Evolutionary conservation across 2,888 invertebrate genomes (phyloP).

Genomic region (Lepidochrysops patricia): DNA sequence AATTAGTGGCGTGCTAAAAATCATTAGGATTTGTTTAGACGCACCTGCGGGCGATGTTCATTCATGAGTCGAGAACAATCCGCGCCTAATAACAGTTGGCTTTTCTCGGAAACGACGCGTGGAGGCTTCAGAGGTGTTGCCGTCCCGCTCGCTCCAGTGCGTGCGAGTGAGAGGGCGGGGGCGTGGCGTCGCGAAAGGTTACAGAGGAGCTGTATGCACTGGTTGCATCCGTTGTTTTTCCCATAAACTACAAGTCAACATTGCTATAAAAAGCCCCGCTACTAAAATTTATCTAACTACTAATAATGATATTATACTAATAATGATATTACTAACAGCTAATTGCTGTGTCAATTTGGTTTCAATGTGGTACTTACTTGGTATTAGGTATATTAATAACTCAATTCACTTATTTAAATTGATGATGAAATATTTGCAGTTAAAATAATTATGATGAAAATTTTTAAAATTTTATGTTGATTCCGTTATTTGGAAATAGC

Average conservation of each 20-base stretch:
- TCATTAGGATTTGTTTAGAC: conserved; percentile 43
- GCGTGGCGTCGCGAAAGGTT: conserved; percentile 52
- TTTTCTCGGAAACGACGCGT: conserved; percentile 62
- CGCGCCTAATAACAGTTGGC: conserved; percentile 69
- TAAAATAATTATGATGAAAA: too few relatives aligned
- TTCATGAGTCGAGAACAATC: conserved; percentile 70
- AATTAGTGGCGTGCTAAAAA: conserved; percentile 65
- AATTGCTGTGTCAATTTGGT: too few relatives aligned
- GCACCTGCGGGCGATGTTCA: conserved; percentile 68
- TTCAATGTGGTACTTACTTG: too few relatives aligned
- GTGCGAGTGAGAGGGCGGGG: conserved; percentile 60
- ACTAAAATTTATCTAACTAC: too few relatives aligned
- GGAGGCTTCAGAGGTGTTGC: conserved; percentile 59
- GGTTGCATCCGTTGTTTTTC: conserved; percentile 45
- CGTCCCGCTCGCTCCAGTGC: conserved; percentile 46
- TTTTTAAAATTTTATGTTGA: not conserved
- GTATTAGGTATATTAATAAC: too few relatives aligned
- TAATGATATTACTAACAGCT: too few relatives aligned
- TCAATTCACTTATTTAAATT: too few relatives aligned
- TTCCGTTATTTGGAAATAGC: too few relatives aligned
- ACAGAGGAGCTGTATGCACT: conserved; percentile 47
- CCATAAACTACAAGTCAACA: conserved; percentile 26
- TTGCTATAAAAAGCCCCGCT: too few relatives aligned
- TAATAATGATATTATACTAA: too few relatives aligned
- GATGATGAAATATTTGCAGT: too few relatives aligned